Evolutionary conservation across 2,888 invertebrate species (phyloP).

Genomic region (Zhuqinia jingwanae): DNA sequence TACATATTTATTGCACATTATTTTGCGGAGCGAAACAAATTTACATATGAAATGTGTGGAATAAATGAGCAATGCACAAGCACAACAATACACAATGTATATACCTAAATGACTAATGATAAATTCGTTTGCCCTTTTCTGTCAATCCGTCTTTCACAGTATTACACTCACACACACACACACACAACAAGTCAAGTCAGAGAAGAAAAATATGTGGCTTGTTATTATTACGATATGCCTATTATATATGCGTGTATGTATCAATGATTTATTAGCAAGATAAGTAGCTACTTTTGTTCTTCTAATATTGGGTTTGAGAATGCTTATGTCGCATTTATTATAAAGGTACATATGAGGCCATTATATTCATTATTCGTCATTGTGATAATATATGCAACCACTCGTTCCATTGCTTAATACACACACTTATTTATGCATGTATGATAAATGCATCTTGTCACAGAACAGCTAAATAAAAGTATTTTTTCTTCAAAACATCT

Average conservation of each 20-base stretch:
- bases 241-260: slow-evolving; percentile 1
- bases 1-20: background rate
- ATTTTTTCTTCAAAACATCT: slow-evolving; percentile 11
- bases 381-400: background rate
- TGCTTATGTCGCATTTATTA: no score
- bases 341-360: no score
- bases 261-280: background rate
- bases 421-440: no score
- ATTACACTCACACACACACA: no score
- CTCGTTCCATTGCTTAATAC: background rate
- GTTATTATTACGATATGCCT: no score
- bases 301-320: no score
- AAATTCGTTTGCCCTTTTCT: background rate
- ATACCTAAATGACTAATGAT: background rate
- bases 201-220: no score
- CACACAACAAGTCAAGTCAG: no score
- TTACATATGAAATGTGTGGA: background rate
- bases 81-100: no score
- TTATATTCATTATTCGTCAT: slow-evolving; percentile 8
- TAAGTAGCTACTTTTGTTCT: background rate
- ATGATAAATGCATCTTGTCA: slow-evolving; percentile 25
- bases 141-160: background rate
- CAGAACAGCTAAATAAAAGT: slow-evolving; percentile 20
- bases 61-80: background rate
- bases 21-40: background rate